Evolutionary conservation across 2,113 vertebrate genomes (phyloP), one percentile per base, ranked within the genome.

Genomic region (Philantomba maxwellii): DNA sequence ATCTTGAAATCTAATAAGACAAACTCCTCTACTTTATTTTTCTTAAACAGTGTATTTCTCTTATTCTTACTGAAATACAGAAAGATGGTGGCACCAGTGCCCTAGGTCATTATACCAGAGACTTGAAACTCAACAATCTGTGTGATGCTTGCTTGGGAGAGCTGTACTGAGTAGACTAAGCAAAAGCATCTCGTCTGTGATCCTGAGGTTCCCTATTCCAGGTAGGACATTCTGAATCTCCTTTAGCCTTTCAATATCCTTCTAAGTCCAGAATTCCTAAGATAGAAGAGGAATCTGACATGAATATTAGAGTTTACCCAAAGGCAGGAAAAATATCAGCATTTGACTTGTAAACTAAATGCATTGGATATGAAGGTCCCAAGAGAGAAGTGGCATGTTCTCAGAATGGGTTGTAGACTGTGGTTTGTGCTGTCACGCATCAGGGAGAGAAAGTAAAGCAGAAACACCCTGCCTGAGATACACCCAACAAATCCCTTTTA

Each of bases 261-360:
- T 89, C 30, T 85, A 86, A 94, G 55, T 62, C 81, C 39, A 47
- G 57, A 95, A 93, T 97, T 95, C 96, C 81, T 93, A 66, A 86
- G 62, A 80, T 66, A 43, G 93, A 43, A 57, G 84, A 82, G 21
- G 45, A 89, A 80, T 92, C 93, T 92, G 92, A 97, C 39, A 47
- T 6, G 73, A 95, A 70, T 83, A 86, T 96, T 86, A 93, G 80
- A 91, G 92, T 93, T 96, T 97, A 95, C 90, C 23, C 81, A 87
- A 75, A 96, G 93, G 86, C 62, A 47, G 87, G 82, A 73, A 90
- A 64, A 82, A 78, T 73, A 81, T 60, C 64, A 91, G 66, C 0
- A 0, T 86, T 62, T 81, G 94, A n/a, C 81, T 97, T 92, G 60
- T 70, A 89, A 96, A 64, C 80, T 87, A 92, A 84, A 91, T 39